Evolutionary conservation across 2,888 invertebrate genomes (phyloP).

Genomic region (Perithous albicinctus): DNA sequence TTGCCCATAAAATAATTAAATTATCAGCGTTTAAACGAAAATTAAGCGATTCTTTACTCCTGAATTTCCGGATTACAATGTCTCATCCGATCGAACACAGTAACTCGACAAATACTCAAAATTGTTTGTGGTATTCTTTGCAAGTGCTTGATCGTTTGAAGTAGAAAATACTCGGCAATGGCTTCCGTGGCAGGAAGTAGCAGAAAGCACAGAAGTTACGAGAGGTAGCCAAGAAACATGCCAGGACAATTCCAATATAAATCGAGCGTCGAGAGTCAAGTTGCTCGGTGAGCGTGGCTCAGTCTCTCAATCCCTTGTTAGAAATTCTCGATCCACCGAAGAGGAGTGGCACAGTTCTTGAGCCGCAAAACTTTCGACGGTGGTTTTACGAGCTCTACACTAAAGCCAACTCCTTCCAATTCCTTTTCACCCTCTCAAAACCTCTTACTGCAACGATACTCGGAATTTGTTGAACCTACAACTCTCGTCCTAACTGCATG

Average conservation of each 20-base stretch:
- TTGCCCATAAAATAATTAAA: too few relatives aligned
- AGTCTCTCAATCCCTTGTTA: slow-evolving; percentile 36
- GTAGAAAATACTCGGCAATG: slow-evolving; percentile 6
- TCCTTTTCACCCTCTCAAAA: not conserved
- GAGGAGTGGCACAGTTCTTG: slow-evolving; percentile 23
- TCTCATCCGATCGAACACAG: not conserved
- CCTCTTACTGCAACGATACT: not conserved
- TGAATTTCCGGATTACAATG: not conserved
- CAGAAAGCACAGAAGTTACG: slow-evolving; percentile 8
- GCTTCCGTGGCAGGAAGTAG: not conserved
- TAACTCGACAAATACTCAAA: not conserved
- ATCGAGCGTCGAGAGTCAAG: slow-evolving; percentile 35
- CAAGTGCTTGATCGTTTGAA: slow-evolving; percentile 5
- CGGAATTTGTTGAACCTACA: not conserved
- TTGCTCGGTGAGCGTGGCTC: slow-evolving; percentile 16
- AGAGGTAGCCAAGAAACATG: not conserved
- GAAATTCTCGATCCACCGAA: slow-evolving; percentile 15
- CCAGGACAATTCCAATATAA: slow-evolving; percentile 38
- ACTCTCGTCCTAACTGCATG: not conserved
- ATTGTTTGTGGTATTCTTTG: slow-evolving; percentile 12
- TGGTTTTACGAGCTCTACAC: slow-evolving; percentile 41
- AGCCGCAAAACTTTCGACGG: slow-evolving; percentile 37
- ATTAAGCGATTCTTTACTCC: too few relatives aligned
- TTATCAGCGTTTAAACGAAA: too few relatives aligned
- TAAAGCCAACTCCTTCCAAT: slow-evolving; percentile 2